Percentiles rank a stretch among this genome's conserved stretches.
phyloP scores from a whole-genome alignment of 2,888 invertebrate genomes.

The Dolomedes plantarius region DNA sequence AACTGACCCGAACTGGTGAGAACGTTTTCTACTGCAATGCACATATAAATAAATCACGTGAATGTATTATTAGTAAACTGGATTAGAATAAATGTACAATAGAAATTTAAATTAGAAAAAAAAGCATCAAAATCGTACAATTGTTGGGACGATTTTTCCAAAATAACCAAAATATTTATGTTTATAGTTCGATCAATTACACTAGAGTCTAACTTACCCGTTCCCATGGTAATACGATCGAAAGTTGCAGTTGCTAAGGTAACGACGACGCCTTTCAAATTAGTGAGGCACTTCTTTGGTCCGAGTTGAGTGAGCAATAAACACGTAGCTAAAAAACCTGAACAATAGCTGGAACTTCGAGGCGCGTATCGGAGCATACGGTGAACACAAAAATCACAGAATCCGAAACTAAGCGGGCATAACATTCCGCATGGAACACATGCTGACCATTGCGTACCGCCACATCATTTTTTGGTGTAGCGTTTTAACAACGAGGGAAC shows the following conservation, averaged over 20 bases:
- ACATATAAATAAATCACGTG: too few relatives aligned
- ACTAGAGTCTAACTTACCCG: conserved; percentile 50
- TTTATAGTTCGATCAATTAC: too few relatives aligned
- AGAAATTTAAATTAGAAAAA: too few relatives aligned
- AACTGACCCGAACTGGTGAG: too few relatives aligned
- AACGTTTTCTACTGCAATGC: too few relatives aligned
- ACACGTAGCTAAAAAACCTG: conserved; percentile 58
- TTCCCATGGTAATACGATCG: conserved; percentile 65
- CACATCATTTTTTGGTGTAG: background rate
- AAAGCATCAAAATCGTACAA: too few relatives aligned
- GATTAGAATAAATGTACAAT: too few relatives aligned
- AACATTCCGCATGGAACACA: background rate
- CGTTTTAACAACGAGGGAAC: background rate
- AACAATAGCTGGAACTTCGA: background rate
- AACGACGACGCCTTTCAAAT: conserved; percentile 55
- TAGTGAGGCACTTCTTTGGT: conserved; percentile 19
- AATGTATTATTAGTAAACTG: too few relatives aligned
- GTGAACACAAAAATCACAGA: conserved; percentile 13
- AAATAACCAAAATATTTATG: too few relatives aligned
- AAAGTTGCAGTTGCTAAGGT: conserved; percentile 62
- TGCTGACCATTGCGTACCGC: background rate
- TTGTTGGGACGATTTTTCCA: too few relatives aligned
- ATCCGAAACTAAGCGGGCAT: conserved; percentile 22
- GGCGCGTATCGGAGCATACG: conserved; percentile 53
- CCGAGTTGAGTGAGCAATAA: conserved; percentile 43